A percentile compares a stretch with the other conserved stretches of the same genome.
Conservation (phyloP, 2,113 vertebrate genomes). For the Siphamia tubifer region DNA sequence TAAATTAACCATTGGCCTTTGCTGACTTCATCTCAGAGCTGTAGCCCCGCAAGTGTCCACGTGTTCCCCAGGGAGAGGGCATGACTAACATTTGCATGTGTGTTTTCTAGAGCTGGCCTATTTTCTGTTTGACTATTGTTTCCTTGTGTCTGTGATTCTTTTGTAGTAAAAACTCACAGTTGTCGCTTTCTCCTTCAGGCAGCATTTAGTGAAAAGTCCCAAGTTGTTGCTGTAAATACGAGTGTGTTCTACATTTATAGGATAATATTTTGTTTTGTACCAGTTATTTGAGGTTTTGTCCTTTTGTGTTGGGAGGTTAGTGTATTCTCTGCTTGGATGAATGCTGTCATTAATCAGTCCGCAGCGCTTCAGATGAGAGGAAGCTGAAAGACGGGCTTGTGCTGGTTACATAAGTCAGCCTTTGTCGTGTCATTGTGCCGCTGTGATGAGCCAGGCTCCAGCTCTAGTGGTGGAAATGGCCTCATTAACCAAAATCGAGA, state of each 20-base stretch:
- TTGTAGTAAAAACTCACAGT: conserved; percentile 10
- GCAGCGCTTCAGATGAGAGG: conserved; percentile 22
- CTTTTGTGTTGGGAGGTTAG: conserved; percentile 9
- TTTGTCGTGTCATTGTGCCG: conserved; percentile 53
- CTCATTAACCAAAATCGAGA: conserved; percentile 36
- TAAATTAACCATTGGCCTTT: background rate
- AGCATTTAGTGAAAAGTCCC: background rate
- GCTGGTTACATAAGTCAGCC: conserved; percentile 62
- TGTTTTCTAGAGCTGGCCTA: conserved; percentile 49
- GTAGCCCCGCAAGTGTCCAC: background rate
- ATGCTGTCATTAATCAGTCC: conserved; percentile 46
- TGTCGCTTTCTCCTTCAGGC: conserved; percentile 10
- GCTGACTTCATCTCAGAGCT: background rate
- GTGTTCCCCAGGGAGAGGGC: background rate
- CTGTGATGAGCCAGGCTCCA: conserved; percentile 17
- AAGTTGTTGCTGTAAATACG: background rate
- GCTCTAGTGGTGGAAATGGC: conserved; percentile 22
- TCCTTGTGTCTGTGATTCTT: conserved; percentile 18
- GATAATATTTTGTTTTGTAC: conserved; percentile 1
- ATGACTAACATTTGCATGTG: conserved; percentile 8
- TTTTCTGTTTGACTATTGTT: conserved; percentile 58
- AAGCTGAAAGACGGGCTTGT: conserved; percentile 55
- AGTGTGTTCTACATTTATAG: background rate
- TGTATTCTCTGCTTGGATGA: conserved; percentile 34
- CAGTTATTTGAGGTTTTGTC: background rate